Conservation (phyloP, 1,140 invertebrate genomes). For the Papilio machaon region DNA sequence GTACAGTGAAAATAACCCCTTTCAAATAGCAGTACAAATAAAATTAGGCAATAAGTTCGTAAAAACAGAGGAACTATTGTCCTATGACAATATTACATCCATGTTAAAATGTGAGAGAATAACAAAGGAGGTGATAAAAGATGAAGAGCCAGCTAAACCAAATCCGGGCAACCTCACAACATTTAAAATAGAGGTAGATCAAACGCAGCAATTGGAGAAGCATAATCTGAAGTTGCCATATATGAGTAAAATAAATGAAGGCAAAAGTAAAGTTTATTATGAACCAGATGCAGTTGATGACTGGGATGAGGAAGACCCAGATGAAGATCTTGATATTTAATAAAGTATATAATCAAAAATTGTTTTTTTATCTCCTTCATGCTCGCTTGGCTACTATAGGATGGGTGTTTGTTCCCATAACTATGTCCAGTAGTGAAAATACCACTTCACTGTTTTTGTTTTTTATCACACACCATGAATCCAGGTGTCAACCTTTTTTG, state of each 20-base stretch:
- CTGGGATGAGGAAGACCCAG: slow-evolving; percentile 85
- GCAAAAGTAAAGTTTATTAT: slow-evolving; percentile 81
- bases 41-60: slow-evolving; percentile 80
- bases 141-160: slow-evolving; percentile 64
- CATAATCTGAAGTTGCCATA: slow-evolving; percentile 83
- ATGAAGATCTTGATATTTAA: slow-evolving; percentile 85
- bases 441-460: no score
- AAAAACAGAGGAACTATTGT: slow-evolving; percentile 75
- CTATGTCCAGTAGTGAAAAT: no score
- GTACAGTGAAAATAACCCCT: slow-evolving; percentile 57
- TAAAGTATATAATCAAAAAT: slow-evolving; percentile 32
- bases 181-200: slow-evolving; percentile 83
- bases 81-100: slow-evolving; percentile 61
- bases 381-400: no score
- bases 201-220: slow-evolving; percentile 81
- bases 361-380: background rate
- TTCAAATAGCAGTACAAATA: slow-evolving; percentile 68
- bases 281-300: slow-evolving; percentile 83
- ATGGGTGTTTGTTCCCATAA: no score
- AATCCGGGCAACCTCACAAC: slow-evolving; percentile 80
- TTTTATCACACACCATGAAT: no score
- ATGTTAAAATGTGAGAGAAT: slow-evolving; percentile 71
- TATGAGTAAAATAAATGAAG: slow-evolving; percentile 78
- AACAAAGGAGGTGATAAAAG: slow-evolving; percentile 63
- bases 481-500: no score